These are phyloP conservation scores for Protophormia terraenovae DNA, from an alignment of 2,888 invertebrate genomes.

Conservation along the genomic window DNA sequence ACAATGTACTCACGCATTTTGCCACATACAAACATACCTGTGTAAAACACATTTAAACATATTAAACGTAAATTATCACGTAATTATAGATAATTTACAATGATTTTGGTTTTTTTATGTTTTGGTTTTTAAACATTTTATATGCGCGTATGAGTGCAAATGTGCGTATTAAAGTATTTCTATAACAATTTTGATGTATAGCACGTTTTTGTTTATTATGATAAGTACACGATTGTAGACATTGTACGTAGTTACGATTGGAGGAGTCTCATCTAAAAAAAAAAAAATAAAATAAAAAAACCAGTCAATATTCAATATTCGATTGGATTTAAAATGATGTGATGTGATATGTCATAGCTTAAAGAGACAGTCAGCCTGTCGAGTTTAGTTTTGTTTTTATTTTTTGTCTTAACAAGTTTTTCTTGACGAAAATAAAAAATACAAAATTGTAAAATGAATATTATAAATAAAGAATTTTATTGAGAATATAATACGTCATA, in stretches of 20 bases:
- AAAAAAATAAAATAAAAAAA: background rate
- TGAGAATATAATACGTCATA: constrained; percentile 26
- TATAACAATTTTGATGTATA: constrained; percentile 60
- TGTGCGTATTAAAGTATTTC: constrained; percentile 16
- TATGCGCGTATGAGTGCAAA: background rate
- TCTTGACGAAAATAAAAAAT: constrained; percentile 13
- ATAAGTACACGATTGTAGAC: constrained; percentile 58
- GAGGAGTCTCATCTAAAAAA: background rate
- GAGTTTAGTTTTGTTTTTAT: background rate
- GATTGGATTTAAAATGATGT: background rate
- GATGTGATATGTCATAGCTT: background rate
- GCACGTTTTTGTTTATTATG: constrained; percentile 63
- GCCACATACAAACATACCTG: constrained; percentile 20
- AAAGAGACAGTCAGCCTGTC: constrained; percentile 45
- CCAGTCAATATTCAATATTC: constrained; percentile 20
- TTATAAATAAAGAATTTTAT: background rate
- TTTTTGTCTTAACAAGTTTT: constrained; percentile 22
- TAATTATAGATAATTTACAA: constrained; percentile 73
- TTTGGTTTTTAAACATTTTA: background rate
- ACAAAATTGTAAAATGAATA: constrained; percentile 1
- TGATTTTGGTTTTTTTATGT: constrained; percentile 59
- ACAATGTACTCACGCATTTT: constrained; percentile 8
- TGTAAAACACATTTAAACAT: constrained; percentile 45
- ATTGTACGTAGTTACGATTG: constrained; percentile 37
- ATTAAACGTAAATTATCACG: constrained; percentile 73